Evolutionary conservation across 2,113 vertebrate species (phyloP).

Genomic region (Chitala chitala): DNA sequence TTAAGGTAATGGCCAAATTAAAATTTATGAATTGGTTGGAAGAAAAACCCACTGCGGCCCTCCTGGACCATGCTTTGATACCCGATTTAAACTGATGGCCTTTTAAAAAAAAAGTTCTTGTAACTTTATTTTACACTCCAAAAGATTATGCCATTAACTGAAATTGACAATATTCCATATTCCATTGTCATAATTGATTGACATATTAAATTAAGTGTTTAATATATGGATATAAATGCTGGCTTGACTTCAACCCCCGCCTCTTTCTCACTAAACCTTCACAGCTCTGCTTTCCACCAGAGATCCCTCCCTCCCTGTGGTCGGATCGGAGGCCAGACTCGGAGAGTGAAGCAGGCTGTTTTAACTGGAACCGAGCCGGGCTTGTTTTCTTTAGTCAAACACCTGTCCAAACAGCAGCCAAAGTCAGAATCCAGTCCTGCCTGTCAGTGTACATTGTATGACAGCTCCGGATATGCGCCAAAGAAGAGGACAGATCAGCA

Average conservation of each 20-base stretch:
- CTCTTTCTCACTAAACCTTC: conserved; percentile 27
- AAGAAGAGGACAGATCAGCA: conserved; percentile 41
- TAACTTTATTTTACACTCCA: too few relatives aligned
- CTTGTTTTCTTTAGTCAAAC: conserved; percentile 67
- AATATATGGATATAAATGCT: conserved; percentile 4
- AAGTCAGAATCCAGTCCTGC: conserved; percentile 57
- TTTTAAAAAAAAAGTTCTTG: too few relatives aligned
- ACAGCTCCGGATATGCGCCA: conserved; percentile 55
- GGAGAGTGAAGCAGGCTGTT: conserved; percentile 38
- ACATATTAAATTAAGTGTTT: conserved; percentile 16
- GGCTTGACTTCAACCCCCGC: conserved; percentile 48
- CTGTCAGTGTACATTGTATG: conserved; percentile 56
- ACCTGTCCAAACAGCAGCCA: conserved; percentile 71
- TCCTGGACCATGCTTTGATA: too few relatives aligned
- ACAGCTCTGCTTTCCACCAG: conserved; percentile 38
- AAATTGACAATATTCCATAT: too few relatives aligned
- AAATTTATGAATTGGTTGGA: too few relatives aligned
- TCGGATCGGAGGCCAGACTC: conserved; percentile 35
- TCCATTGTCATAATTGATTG: conserved; percentile 15
- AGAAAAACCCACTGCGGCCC: too few relatives aligned
- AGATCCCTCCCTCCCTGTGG: conserved; percentile 53
- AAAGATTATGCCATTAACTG: too few relatives aligned
- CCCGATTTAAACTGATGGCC: too few relatives aligned
- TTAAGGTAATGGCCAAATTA: too few relatives aligned
- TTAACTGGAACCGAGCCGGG: conserved; percentile 49